These are phyloP conservation scores for Coregonus clupeaformis DNA, from an alignment of 2,113 vertebrate species.

Conservation along the genomic window DNA sequence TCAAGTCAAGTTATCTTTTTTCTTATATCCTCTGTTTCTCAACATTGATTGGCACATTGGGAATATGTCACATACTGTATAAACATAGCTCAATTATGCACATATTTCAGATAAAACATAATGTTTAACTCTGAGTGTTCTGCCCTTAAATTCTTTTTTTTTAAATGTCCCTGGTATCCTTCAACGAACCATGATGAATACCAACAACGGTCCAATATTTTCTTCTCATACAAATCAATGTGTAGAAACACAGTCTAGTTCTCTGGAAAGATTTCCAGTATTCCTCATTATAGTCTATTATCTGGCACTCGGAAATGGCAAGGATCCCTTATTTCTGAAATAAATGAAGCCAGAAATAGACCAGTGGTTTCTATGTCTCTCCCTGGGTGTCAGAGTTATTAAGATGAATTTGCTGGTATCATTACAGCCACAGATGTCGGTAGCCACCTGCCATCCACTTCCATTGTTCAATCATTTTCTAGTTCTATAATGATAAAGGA, in stretches of 20 bases:
- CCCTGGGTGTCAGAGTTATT: not conserved
- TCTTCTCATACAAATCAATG: not conserved
- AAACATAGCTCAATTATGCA: not conserved
- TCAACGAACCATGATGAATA: not conserved
- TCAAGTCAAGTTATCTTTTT: not conserved
- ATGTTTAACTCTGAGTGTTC: not conserved
- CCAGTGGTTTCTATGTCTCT: not conserved
- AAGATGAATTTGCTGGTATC: not conserved
- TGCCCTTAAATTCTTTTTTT: not conserved
- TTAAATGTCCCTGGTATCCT: not conserved
- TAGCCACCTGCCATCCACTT: not conserved
- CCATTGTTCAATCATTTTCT: not conserved
- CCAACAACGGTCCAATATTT: not conserved
- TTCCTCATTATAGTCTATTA: not conserved
- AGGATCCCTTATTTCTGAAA: not conserved
- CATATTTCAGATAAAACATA: not conserved
- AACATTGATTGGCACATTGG: not conserved
- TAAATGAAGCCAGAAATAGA: not conserved
- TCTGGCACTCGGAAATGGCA: constrained; percentile 1
- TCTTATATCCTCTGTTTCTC: not conserved
- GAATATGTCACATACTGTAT: not conserved
- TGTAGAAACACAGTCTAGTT: not conserved
- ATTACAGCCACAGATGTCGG: not conserved
- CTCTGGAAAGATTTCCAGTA: not conserved
- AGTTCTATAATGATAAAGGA: not conserved